These are phyloP conservation scores for Nemapogon koenigi DNA, from an alignment of 2,888 invertebrate species.

Conservation along the genomic window DNA sequence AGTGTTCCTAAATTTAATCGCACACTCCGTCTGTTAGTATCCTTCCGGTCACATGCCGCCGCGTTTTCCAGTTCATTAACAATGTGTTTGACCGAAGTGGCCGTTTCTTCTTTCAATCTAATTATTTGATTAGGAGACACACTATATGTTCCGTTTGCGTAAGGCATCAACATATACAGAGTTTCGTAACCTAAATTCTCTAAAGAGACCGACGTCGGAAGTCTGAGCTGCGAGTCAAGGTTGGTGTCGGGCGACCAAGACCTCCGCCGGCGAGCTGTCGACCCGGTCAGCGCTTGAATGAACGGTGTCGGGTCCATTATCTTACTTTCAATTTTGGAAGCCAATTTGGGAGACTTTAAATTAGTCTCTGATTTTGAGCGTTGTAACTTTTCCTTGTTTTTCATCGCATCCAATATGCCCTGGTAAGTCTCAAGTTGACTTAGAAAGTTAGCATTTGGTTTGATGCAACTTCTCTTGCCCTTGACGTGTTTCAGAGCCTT, in stretches of 20 bases:
- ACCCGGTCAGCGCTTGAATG: constrained; percentile 60
- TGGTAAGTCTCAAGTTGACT: constrained; percentile 95
- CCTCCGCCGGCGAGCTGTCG: constrained; percentile 63
- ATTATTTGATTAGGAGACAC: constrained; percentile 91
- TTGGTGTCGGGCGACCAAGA: constrained; percentile 78
- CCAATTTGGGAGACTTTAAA: constrained; percentile 73
- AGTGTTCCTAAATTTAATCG: constrained; percentile 30
- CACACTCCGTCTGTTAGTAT: constrained; percentile 31
- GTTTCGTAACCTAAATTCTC: constrained; percentile 72
- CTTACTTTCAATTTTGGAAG: constrained; percentile 62
- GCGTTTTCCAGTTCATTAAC: constrained; percentile 74
- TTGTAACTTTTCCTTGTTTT: constrained; percentile 91
- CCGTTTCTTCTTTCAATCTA: constrained; percentile 73
- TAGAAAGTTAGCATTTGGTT: constrained; percentile 95
- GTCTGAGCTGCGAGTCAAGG: constrained; percentile 64
- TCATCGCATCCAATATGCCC: constrained; percentile 95
- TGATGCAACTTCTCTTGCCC: constrained; percentile 89
- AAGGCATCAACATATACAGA: constrained; percentile 84
- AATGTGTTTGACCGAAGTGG: constrained; percentile 71
- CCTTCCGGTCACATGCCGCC: constrained; percentile 37
- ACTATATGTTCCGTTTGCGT: constrained; percentile 86
- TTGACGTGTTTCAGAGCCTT: constrained; percentile 91
- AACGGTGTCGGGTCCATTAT: constrained; percentile 68
- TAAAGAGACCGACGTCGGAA: constrained; percentile 71
- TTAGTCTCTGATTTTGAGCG: constrained; percentile 94